A percentile compares a stretch with the other conserved stretches of the same genome.
Evolutionary conservation across 2,888 invertebrate genomes (phyloP).

Genomic region (Cartodere bifasciata): DNA sequence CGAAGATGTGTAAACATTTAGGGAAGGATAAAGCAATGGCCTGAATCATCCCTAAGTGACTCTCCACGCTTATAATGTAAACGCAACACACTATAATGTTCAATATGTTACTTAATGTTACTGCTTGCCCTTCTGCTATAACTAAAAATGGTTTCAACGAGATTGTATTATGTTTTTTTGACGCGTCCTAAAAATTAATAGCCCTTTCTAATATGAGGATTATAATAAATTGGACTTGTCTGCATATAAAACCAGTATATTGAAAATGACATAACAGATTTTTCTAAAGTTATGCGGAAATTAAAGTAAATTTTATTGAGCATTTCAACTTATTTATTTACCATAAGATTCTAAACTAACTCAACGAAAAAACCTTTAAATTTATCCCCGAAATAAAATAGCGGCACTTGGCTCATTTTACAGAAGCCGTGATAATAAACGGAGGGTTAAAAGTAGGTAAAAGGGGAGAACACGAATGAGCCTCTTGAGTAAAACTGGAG

Average conservation of each 20-base stretch:
- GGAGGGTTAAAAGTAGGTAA: slow-evolving; percentile 18
- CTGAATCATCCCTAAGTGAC: slow-evolving; percentile 27
- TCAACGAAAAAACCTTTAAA: no score
- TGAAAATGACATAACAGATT: no score
- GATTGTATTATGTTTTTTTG: no score
- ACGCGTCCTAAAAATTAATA: no score
- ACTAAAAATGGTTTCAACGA: no score
- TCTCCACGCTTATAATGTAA: slow-evolving; percentile 22
- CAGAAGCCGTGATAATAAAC: slow-evolving; percentile 23
- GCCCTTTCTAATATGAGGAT: no score
- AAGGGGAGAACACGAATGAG: slow-evolving; percentile 19
- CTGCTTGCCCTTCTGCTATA: slow-evolving; percentile 22
- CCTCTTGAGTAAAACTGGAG: slow-evolving; percentile 20
- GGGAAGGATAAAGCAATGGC: no score
- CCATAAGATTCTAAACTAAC: slow-evolving; percentile 12
- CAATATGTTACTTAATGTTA: slow-evolving; percentile 28
- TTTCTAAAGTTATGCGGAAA: no score
- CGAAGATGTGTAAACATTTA: no score
- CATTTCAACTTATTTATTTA: slow-evolving; percentile 9
- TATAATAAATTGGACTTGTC: no score
- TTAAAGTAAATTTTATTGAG: no score
- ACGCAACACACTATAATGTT: slow-evolving; percentile 25
- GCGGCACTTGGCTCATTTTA: slow-evolving; percentile 19
- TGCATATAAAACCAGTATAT: no score
- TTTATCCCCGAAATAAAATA: slow-evolving; percentile 23